Evolutionary conservation across 2,113 vertebrate genomes (phyloP).

Genomic region (Varanus salvator): DNA sequence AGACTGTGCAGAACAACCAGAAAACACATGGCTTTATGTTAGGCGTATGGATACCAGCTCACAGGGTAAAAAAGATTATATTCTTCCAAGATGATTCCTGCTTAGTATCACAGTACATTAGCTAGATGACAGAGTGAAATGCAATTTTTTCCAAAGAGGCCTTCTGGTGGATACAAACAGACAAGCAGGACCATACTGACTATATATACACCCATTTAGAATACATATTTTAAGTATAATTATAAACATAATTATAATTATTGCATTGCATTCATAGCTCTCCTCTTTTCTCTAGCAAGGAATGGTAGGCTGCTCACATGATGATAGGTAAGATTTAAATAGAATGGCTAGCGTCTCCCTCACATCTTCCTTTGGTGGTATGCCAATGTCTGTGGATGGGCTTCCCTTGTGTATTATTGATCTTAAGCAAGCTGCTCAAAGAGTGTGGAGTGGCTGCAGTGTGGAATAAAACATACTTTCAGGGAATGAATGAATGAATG

Average conservation of each 20-base stretch:
- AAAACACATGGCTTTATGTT: background rate
- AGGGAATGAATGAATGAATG: too few relatives aligned
- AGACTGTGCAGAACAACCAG: constrained; percentile 6
- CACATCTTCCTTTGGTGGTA: background rate
- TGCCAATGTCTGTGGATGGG: background rate
- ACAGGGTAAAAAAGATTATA: constrained; percentile 36
- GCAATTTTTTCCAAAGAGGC: constrained; percentile 40
- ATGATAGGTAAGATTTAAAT: too few relatives aligned
- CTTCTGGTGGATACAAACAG: constrained; percentile 20
- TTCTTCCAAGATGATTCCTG: constrained; percentile 22
- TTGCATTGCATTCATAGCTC: too few relatives aligned
- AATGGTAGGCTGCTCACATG: too few relatives aligned
- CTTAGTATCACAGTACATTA: constrained; percentile 36
- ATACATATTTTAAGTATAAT: background rate
- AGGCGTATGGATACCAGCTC: background rate
- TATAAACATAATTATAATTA: too few relatives aligned
- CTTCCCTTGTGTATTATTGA: background rate
- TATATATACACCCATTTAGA: background rate
- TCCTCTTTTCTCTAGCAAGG: too few relatives aligned
- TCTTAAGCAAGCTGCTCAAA: background rate
- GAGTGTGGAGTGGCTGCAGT: background rate
- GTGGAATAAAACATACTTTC: too few relatives aligned
- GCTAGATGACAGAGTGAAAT: constrained; percentile 11
- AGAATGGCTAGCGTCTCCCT: background rate
- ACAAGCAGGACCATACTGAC: background rate